phyloP scores from a whole-genome alignment of 35 echinoderm and acorn worm species.

The Hemicentrotus pulcherrimus region DNA sequence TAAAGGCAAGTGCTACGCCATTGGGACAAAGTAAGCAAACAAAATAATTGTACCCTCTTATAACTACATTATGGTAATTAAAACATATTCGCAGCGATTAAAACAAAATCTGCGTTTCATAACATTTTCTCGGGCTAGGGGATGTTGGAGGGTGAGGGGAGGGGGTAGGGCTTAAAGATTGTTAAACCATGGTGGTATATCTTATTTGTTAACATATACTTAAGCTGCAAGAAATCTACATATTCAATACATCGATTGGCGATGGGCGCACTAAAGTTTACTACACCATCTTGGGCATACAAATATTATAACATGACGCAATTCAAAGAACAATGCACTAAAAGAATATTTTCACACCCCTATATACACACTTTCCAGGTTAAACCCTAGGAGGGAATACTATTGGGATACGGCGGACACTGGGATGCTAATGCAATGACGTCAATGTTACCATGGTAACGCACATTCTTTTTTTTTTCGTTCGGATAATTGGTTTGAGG shows the following conservation, averaged over 20 bases:
- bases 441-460: not conserved
- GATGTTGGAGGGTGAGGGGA: no score
- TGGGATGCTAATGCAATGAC: not conserved
- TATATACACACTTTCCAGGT: not conserved
- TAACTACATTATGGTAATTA: no score
- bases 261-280: not conserved
- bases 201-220: no score
- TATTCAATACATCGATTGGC: not conserved
- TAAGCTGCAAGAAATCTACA: not conserved
- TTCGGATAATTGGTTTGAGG: not conserved
- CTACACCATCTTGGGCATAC: not conserved
- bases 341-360: not conserved
- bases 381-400: not conserved
- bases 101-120: no score
- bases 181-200: no score
- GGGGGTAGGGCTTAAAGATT: no score
- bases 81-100: no score
- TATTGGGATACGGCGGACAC: not conserved
- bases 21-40: no score
- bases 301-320: not conserved
- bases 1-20: no score
- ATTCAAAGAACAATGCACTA: not conserved
- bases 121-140: no score
- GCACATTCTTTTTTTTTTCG: not conserved
- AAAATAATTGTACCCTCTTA: no score